Evolutionary conservation across 2,888 invertebrate species (phyloP), one percentile per base, ranked within the genome.

Genomic region (Epirrhoe tristata): DNA sequence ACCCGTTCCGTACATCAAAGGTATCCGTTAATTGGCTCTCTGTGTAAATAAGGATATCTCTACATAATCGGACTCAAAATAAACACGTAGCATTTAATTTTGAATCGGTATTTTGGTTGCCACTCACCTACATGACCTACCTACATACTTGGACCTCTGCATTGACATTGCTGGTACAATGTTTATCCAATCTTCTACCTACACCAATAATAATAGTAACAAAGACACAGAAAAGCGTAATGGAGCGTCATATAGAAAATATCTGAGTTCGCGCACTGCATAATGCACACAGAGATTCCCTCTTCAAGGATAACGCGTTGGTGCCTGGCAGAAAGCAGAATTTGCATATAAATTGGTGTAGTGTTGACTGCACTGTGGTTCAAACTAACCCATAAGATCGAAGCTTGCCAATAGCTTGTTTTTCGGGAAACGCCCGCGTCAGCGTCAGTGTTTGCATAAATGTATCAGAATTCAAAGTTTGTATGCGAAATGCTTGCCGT

Each of bases 1-100:
- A 88, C 87, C 78, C 83, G 86, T 89, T 89, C 85, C 77, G 76
- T 76, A 90, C 88, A 85, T 92, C 89, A 91, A 92, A 91, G 89
- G 82, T 81, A 83, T 82, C 83, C 86, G 85, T 80, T 91, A 90
- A 91, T 92, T 90, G 86, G 84, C 80, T 70, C 72, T 76, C 74
- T 76, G 81, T 80, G 69, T 75, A 76, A 74, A 77, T 75, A 74
- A 74, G 73, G 70, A 77, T 75, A 75, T 75, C 70, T 75, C 70
- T 76, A 73, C 68, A 74, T 75, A 75, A 74, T 67, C 58, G 60
- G 64, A 71, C 52, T 65, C 53, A 67, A 73, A 76, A 76, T 77
- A 77, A 74, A 77, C 59, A 69, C 60, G 62, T 56, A 60, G 51
- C 67, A 71, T 69, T 67, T 70, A 67, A 68, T 54, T 69, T 60